Evolutionary conservation across 1,140 invertebrate genomes (phyloP).

Genomic region (Lepidostoma basale): DNA sequence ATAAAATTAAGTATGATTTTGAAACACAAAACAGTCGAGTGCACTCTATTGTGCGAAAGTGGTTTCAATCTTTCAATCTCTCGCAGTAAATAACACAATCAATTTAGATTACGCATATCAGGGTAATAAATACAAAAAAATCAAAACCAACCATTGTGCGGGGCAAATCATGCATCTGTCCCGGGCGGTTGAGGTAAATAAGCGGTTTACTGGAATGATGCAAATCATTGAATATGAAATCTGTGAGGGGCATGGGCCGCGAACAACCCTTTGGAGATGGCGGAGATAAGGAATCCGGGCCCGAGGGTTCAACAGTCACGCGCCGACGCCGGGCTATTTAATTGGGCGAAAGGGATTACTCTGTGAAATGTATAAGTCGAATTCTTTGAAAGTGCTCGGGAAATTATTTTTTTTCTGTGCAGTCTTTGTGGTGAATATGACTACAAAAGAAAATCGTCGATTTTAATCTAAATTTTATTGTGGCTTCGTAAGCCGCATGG

Average conservation of each 20-base stretch:
- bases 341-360: background rate
- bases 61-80: no score
- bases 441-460: background rate
- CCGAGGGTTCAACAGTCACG: background rate
- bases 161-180: constrained; percentile 7
- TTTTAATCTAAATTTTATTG: no score
- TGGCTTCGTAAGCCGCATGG: no score
- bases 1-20: no score
- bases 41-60: no score
- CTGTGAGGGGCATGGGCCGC: background rate
- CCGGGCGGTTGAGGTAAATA: background rate
- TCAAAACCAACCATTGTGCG: background rate
- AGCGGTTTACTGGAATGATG: constrained; percentile 9
- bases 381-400: background rate
- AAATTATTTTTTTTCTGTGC: no score
- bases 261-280: background rate
- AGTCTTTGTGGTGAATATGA: background rate
- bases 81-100: no score
- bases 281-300: background rate
- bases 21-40: no score
- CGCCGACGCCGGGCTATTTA: background rate
- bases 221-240: constrained; percentile 4
- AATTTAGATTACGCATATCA: no score
- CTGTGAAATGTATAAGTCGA: constrained; percentile 9
- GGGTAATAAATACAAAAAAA: no score